Percentiles rank a stretch among this genome's conserved stretches.
Evolutionary conservation across 1,140 invertebrate genomes (phyloP).

Genomic region (Radopholus similis): DNA sequence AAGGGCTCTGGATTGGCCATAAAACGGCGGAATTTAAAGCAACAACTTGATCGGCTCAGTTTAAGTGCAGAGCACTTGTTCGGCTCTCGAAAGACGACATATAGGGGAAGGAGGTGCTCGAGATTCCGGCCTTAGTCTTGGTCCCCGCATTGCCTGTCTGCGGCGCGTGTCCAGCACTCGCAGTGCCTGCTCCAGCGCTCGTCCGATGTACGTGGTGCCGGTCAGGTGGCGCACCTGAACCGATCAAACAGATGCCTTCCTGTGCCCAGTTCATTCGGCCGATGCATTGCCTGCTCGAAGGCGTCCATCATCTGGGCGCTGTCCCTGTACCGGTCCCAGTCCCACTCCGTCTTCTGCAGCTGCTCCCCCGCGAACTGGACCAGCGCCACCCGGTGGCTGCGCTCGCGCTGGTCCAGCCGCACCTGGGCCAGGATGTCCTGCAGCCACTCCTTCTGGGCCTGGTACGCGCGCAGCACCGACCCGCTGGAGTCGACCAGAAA

Average conservation of each 20-base stretch:
- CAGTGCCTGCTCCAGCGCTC: constrained; percentile 41
- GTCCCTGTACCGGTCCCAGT: constrained; percentile 40
- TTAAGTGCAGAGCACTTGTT: background rate
- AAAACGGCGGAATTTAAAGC: background rate
- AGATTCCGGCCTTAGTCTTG: background rate
- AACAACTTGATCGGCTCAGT: background rate
- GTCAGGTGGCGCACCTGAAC: constrained; percentile 36
- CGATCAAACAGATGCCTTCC: constrained; percentile 12
- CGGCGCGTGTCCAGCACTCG: constrained; percentile 40
- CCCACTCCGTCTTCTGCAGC: constrained; percentile 53
- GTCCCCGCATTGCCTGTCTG: background rate
- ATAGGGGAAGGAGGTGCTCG: background rate
- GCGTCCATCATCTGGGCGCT: constrained; percentile 44
- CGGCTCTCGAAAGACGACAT: background rate
- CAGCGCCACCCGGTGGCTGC: constrained; percentile 49
- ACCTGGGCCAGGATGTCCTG: constrained; percentile 37
- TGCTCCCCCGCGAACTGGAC: constrained; percentile 49
- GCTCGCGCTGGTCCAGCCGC: constrained; percentile 21
- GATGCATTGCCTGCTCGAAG: constrained; percentile 31
- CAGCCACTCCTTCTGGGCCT: constrained; percentile 48
- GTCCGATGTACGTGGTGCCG: constrained; percentile 54
- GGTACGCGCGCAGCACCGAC: constrained; percentile 47
- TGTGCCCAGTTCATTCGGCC: background rate
- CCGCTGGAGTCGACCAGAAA: constrained; percentile 51
- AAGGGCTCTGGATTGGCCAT: background rate